phyloP scores from a whole-genome alignment of 2,113 vertebrate species.

The Muntiacus reevesi region DNA sequence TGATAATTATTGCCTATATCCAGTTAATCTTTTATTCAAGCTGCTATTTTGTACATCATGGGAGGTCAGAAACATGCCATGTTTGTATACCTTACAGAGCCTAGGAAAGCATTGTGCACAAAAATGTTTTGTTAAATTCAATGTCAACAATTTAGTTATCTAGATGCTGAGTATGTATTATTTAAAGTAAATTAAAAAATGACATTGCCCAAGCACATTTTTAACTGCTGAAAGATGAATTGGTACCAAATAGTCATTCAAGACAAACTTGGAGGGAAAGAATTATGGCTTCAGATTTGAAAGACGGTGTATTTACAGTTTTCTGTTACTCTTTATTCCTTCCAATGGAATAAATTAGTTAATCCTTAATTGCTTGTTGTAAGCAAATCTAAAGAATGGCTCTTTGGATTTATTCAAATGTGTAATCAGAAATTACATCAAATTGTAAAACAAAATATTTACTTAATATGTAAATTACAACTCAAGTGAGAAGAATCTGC shows the following conservation, averaged over 20 bases:
- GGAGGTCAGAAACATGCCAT: background rate
- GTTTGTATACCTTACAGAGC: background rate
- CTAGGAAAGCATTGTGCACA: background rate
- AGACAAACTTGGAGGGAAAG: background rate
- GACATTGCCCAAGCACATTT: background rate
- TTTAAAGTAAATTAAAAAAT: background rate
- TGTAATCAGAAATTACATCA: conserved; percentile 4
- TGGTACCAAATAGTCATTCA: background rate
- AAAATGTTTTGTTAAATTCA: background rate
- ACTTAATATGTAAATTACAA: conserved; percentile 17
- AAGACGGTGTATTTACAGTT: background rate
- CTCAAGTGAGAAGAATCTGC: background rate
- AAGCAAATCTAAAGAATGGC: background rate
- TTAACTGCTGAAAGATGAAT: background rate
- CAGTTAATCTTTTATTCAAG: background rate
- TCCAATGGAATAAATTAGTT: background rate
- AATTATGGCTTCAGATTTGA: background rate
- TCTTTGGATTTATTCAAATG: background rate
- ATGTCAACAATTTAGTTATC: background rate
- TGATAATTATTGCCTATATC: background rate
- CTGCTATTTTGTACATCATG: background rate
- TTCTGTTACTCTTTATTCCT: background rate
- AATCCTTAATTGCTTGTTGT: background rate
- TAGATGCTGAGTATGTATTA: background rate
- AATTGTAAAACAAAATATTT: conserved; percentile 37